Base-by-base conservation (phyloP, 2,113 vertebrate species). In the Regulus satrapa region DNA sequence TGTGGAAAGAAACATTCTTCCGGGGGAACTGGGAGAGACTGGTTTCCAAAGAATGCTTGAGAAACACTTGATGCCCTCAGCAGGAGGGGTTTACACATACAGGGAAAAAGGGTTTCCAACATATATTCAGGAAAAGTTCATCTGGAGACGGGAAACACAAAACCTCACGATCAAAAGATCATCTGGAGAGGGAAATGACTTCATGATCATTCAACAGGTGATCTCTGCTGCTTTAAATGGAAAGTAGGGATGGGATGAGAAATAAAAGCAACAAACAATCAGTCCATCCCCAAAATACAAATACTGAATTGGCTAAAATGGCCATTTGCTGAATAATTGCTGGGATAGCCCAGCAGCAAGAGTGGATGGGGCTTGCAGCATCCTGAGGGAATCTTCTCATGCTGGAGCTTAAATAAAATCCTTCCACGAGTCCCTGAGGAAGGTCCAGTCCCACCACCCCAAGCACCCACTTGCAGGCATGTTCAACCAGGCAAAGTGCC, bases 1-100 rank as follows among this genome's bases (percentile, higher is more conserved):
- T 88, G 46, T 16, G 77, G 45, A 16, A 76, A 64, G 43, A 64
- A 55, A 36, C 52, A 48, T 66, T 55, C 89, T 29, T 94, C 34
- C 10, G 77, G 51, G 45, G 58, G 40, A 92, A 69, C 87, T 69
- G 82, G 91, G 77, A 84, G 26, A 54, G 83, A 56, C 85, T 91
- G 79, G 86, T 89, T 86, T 84, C 20, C 36, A 63, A 80, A 90
- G 82, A 73, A 69, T 23, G 79, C 40, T 52, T 88, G 31, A 59
- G 73, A 87, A 86, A 2, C 29, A 25, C 23, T 11, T 26, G 31
- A 6, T 12, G 28, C 5, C 32, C 38, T 67, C 76, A 54, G 64
- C 52, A 56, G 58, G 45, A 89, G 19, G 31, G 18, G 36, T 25
- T 71, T 67, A 36, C 5, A 48, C 4, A 11, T 1, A 7, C 1